Percentiles rank a stretch among this genome's conserved stretches.
Conservation (phyloP, 1,140 invertebrate species). For the Vollenhovia emeryi region DNA sequence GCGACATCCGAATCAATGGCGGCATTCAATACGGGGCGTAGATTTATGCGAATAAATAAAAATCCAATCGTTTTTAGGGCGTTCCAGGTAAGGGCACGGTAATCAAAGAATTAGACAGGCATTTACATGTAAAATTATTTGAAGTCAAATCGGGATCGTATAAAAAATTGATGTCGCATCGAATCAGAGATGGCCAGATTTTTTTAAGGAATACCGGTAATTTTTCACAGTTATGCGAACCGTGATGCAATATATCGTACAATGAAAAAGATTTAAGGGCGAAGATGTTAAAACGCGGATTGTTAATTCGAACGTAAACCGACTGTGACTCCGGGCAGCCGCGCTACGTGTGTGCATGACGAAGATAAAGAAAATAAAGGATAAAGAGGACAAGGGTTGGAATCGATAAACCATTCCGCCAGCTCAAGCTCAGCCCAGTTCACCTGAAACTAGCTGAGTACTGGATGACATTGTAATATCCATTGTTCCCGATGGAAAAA, state of each 20-base stretch:
- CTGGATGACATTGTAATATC: conserved; percentile 56
- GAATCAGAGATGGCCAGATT: not conserved
- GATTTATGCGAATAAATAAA: conserved; percentile 25
- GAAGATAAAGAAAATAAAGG: conserved; percentile 57
- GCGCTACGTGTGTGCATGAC: conserved; percentile 1
- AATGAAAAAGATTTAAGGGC: conserved; percentile 22
- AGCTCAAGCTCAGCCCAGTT: conserved; percentile 52
- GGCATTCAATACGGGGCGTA: not conserved
- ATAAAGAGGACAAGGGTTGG: conserved; percentile 53
- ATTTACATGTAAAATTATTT: not conserved
- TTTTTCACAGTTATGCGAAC: conserved; percentile 8
- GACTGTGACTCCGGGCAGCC: conserved; percentile 20
- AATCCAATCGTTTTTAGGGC: not conserved
- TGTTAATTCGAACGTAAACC: conserved; percentile 46
- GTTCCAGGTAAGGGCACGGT: not conserved
- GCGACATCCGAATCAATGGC: not conserved
- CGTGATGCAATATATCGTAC: not conserved
- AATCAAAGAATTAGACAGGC: not conserved
- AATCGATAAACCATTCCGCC: conserved; percentile 57
- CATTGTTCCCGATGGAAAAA: conserved; percentile 38
- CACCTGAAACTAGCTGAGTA: conserved; percentile 48
- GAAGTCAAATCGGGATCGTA: not conserved
- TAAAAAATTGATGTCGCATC: not conserved
- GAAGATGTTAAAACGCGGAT: conserved; percentile 23
- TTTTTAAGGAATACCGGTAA: not conserved